Base-by-base conservation (phyloP, 1,140 invertebrate species). In the Pectinophora gossypiella region DNA sequence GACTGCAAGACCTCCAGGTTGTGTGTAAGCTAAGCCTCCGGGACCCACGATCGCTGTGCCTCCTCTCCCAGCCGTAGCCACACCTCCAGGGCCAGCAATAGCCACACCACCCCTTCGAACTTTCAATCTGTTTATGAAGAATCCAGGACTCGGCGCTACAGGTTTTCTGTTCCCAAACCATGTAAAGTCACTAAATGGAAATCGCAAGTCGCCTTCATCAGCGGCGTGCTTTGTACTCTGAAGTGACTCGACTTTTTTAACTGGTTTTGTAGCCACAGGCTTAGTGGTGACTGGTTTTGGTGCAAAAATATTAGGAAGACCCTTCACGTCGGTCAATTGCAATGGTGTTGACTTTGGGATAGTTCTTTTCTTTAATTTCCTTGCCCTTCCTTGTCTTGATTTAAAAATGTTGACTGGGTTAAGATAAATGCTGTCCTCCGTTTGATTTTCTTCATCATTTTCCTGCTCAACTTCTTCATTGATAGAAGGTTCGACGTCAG, bases 11-110 rank as follows among this genome's bases (percentile, higher is more conserved):
- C 92, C 93, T 16, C 89, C 90, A 4, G 91, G 91, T 63, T 92
- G 91, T 0, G 92, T 93, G 51, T 93, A 92, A 0, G 92, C 93
- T 20, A 92, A 87, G 0, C 93, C 93, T 7, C 92, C 92, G 4
- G 93, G 92, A 3, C 93, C 93, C 1, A 94, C 93, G 35, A 94
- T 93, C 0, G 93, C 93, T 0, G 92, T 93, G 5, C 93, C 93
- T 1, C 93, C 93, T 56, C 89, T 90, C 5, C 92, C 93, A 1
- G 93, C 92, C 1, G 92, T 93, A 0, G 93, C 93, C 32, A 93
- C 91, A 42, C 93, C 93, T 6, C 92, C 92, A 0, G 93, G 93
- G 0, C 93, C 93, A 1, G 93, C 93, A 19, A 94, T 94, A 0
- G 93, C 93, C 0, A 94, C 92, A 12, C 93, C 93, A 5, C 93